phyloP scores from a whole-genome alignment of 2,113 vertebrate species.

The Protobothrops flavoviridis region DNA sequence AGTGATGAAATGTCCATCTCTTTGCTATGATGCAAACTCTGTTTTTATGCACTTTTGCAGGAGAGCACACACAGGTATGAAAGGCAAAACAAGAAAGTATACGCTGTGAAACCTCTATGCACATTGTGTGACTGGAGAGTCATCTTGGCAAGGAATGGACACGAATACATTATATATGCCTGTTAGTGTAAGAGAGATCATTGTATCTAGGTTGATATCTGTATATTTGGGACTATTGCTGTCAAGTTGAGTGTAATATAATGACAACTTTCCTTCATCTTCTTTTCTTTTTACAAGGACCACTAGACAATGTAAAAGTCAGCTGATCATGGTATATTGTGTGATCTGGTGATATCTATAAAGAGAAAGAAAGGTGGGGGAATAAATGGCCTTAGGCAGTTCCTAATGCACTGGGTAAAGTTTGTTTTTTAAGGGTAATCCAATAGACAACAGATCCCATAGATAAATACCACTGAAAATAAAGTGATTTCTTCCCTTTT shows the following conservation, averaged over 20 bases:
- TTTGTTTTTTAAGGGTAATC: not conserved
- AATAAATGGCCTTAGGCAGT: not conserved
- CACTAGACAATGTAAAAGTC: not conserved
- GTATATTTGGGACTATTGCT: not conserved
- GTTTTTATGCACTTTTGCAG: not conserved
- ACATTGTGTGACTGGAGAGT: not conserved
- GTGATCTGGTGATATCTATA: not conserved
- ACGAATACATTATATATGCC: not conserved
- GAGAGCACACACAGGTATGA: not conserved
- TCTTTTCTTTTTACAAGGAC: not conserved
- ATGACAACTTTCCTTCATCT: not conserved
- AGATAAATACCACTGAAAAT: not conserved
- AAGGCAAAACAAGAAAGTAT: not conserved
- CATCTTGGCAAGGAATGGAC: not conserved
- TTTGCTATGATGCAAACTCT: not conserved
- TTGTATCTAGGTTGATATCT: not conserved
- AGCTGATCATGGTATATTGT: not conserved
- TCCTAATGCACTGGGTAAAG: not conserved
- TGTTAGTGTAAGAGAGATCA: not conserved
- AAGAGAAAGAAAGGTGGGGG: not conserved
- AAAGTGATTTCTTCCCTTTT: no score
- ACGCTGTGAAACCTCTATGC: not conserved
- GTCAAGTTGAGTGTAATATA: not conserved
- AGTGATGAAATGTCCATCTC: not conserved
- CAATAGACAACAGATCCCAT: not conserved